Percentiles rank a stretch among this genome's conserved stretches.
These are phyloP conservation scores for Psilopogon haemacephalus DNA, from an alignment of 2,113 vertebrate genomes.

Conservation along the genomic window DNA sequence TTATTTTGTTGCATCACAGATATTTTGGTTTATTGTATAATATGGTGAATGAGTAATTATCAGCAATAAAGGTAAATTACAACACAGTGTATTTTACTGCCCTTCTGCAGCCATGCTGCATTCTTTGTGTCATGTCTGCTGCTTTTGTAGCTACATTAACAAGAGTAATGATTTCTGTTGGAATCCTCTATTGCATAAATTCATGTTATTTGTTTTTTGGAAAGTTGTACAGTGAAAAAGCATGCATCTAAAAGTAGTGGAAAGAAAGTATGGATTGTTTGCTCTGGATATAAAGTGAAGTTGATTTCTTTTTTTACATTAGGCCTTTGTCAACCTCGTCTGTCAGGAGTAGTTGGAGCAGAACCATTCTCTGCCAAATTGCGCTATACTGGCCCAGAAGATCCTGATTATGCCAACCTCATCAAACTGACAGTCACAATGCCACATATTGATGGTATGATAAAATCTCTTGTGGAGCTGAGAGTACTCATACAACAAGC, in stretches of 20 bases:
- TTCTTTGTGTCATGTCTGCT: neutral
- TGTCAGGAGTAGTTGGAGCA: constrained; percentile 87
- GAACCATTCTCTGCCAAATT: constrained; percentile 95
- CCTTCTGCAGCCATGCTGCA: neutral
- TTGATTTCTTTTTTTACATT: neutral
- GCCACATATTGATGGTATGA: constrained; percentile 93
- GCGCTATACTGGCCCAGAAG: constrained; percentile 88
- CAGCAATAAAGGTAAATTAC: neutral
- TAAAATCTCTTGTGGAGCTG: neutral
- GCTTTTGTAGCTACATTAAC: neutral
- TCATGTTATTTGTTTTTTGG: neutral
- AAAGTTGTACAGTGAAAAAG: neutral
- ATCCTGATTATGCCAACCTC: constrained; percentile 85
- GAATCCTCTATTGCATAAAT: neutral
- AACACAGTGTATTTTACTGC: neutral
- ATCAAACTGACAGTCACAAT: constrained; percentile 92
- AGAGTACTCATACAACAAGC: neutral
- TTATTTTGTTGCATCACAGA: neutral
- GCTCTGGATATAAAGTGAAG: neutral
- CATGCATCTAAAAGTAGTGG: neutral
- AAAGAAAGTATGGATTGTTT: neutral
- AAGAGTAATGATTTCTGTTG: neutral
- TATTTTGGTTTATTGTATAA: neutral
- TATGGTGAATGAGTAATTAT: neutral
- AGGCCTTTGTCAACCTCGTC: constrained; percentile 92